Evolutionary conservation across 1,140 invertebrate species (phyloP).

Genomic region (Frieseomelitta varia): DNA sequence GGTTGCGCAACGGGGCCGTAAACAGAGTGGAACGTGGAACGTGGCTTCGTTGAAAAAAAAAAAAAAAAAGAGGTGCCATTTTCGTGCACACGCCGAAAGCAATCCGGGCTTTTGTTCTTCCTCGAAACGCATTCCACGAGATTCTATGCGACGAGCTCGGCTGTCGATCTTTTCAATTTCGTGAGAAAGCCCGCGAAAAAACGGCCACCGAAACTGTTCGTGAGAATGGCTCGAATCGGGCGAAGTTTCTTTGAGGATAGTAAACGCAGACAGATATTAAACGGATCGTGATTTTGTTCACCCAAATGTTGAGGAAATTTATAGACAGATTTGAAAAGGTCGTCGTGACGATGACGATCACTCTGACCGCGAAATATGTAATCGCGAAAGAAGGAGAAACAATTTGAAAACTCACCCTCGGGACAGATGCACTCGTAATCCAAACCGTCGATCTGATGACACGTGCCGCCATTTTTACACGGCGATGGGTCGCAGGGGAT

Average conservation of each 20-base stretch:
- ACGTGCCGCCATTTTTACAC: slow-evolving; percentile 94
- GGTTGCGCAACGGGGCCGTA: slow-evolving; percentile 58
- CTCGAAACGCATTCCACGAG: background rate
- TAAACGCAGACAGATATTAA: no score
- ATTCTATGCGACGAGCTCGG: background rate
- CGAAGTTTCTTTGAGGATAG: no score
- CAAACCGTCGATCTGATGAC: slow-evolving; percentile 88
- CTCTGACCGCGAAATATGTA: background rate
- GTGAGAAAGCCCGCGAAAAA: slow-evolving; percentile 8
- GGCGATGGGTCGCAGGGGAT: slow-evolving; percentile 95
- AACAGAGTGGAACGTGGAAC: slow-evolving; percentile 69
- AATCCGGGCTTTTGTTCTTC: slow-evolving; percentile 17
- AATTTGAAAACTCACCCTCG: slow-evolving; percentile 86
- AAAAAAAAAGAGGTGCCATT: no score
- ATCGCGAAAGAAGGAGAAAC: slow-evolving; percentile 13
- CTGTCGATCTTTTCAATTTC: slow-evolving; percentile 24
- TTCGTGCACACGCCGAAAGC: background rate
- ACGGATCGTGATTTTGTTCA: no score
- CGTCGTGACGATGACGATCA: background rate
- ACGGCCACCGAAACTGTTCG: no score
- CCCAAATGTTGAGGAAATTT: background rate
- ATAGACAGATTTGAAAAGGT: no score
- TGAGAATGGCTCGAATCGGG: no score
- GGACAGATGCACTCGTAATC: slow-evolving; percentile 93
- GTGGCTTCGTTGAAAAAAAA: slow-evolving; percentile 4